Evolutionary conservation across 1,140 invertebrate species (phyloP).

Genomic region (Trialeurodes vaporariorum): DNA sequence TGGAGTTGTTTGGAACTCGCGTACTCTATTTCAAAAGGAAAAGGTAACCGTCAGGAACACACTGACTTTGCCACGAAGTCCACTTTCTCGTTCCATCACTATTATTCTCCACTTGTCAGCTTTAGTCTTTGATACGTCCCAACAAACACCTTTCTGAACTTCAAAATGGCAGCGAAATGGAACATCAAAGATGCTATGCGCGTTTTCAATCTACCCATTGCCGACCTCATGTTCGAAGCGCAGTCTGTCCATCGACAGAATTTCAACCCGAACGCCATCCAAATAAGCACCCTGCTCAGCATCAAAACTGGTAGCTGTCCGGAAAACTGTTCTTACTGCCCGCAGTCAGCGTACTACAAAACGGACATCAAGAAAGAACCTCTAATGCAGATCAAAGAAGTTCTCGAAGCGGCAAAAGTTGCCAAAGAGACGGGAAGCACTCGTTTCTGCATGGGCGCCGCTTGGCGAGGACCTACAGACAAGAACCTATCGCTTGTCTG

Average conservation of each 20-base stretch:
- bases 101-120: too few relatives aligned
- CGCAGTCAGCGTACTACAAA: constrained; percentile 21
- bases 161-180: constrained; percentile 15
- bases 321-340: constrained; percentile 23
- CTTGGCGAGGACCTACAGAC: constrained; percentile 18
- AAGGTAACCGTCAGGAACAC: too few relatives aligned
- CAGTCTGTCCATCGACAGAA: constrained; percentile 19
- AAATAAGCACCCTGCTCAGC: constrained; percentile 21
- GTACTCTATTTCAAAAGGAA: too few relatives aligned
- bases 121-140: too few relatives aligned
- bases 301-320: constrained; percentile 24
- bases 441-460: constrained; percentile 26
- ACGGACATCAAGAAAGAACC: constrained; percentile 17
- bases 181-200: constrained; percentile 6
- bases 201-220: constrained; percentile 18
- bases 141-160: too few relatives aligned
- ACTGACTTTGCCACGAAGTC: too few relatives aligned
- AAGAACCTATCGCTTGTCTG: constrained; percentile 12
- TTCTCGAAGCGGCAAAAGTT: constrained; percentile 13
- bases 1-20: too few relatives aligned
- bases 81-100: too few relatives aligned
- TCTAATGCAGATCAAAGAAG: constrained; percentile 18
- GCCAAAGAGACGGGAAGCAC: constrained; percentile 19
- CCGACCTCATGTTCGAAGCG: constrained; percentile 20
- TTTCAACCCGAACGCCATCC: constrained; percentile 17